phyloP scores from a whole-genome alignment of 2,888 invertebrate genomes.

The Scaptomyza tumidula region DNA sequence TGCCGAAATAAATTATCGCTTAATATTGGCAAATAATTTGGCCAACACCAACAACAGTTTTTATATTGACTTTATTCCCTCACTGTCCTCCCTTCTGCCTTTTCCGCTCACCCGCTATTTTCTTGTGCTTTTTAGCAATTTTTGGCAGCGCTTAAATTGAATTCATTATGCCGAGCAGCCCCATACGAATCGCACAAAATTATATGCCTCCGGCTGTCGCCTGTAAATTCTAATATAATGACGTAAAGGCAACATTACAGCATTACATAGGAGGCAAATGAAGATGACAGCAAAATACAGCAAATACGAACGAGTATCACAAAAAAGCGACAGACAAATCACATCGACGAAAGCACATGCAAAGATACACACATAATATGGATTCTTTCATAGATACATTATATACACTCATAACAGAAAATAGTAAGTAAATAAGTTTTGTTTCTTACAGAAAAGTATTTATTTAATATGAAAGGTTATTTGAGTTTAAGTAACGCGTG shows the following conservation, averaged over 20 bases:
- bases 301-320: slow-evolving; percentile 10
- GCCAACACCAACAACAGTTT: slow-evolving; percentile 33
- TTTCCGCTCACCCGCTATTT: not conserved
- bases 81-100: not conserved
- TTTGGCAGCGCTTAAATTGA: slow-evolving; percentile 62
- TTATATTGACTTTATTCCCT: slow-evolving; percentile 18
- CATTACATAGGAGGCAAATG: slow-evolving; percentile 50
- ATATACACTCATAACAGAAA: not conserved
- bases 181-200: slow-evolving; percentile 37
- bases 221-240: slow-evolving; percentile 69
- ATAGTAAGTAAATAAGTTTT: too few species aligned
- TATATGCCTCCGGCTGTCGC: slow-evolving; percentile 38
- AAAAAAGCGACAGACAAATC: slow-evolving; percentile 32
- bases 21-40: slow-evolving; percentile 75
- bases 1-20: slow-evolving; percentile 75
- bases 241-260: slow-evolving; percentile 77
- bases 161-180: slow-evolving; percentile 55
- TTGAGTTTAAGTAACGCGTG: too few species aligned
- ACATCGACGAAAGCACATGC: slow-evolving; percentile 6
- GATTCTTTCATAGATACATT: slow-evolving; percentile 18
- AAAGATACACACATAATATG: slow-evolving; percentile 22
- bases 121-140: slow-evolving; percentile 38
- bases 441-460: too few species aligned
- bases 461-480: too few species aligned
- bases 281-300: slow-evolving; percentile 12